Evolutionary conservation across 2,797 vertebrate genomes (phyloP), one percentile per base, ranked within the genome.

Genomic region (Crenuchus spilurus): DNA sequence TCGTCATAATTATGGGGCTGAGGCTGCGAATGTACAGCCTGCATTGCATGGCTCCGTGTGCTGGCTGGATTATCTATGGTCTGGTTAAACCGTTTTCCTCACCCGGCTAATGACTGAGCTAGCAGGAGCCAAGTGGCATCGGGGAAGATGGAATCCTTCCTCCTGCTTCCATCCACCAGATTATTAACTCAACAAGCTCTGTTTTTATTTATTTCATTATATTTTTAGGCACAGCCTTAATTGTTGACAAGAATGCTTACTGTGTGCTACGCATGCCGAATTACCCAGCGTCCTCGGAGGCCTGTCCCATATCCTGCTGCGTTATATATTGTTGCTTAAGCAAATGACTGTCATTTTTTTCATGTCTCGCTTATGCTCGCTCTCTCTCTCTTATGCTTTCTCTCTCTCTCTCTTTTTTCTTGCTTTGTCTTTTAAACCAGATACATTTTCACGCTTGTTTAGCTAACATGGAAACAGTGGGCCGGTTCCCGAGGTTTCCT

Each of bases 61-160:
- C 82, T 81, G 75, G 73, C 65, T 66, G 84, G 85, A 88, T 90
- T 88, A 85, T 82, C 46, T 76, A 83, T 84, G 84, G 77, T 89
- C 64, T 79, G 61, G 72, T 73, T 90, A 89, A 91, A 88, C 79
- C 80, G 26, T 84, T 90, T 87, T 87, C 77, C 82, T 84, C 81
- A 75, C 81, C 39, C 35, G 51, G 69, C 82, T 89, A 89, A 91
- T 88, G 84, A 89, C 67, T 74, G 72, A 84, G 80, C 54, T 55
- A 52, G 79, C 76, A 6, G 52, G 60, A 78, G 87, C 83, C 85
- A 81, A 78, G 74, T 77, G 49, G 74, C 83, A 85, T 86, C 79
- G 79, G 54, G 64, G 73, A 84, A 84, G 88, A 85, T 84, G 9
- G 80, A 90, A 87, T 82, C 70, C 75, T 74, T 66, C 64, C n/a